phyloP scores from a whole-genome alignment of 2,113 vertebrate species.

The Pimephales promelas region DNA sequence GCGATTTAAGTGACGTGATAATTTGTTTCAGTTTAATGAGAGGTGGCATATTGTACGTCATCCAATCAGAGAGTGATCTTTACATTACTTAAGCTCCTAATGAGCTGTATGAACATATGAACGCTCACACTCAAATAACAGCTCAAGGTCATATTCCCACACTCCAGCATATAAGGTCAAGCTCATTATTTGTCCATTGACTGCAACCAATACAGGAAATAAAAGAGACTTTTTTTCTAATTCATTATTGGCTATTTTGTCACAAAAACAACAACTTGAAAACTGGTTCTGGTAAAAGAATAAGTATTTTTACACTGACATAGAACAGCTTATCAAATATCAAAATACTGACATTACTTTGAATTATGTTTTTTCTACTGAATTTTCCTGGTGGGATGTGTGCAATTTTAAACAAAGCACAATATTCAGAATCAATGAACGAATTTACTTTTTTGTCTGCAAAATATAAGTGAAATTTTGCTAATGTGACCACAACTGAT shows the following conservation, averaged over 20 bases:
- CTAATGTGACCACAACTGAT: neutral
- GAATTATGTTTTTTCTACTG: no score
- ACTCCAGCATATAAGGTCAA: neutral
- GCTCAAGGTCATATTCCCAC: constrained; percentile 9
- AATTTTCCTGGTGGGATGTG: no score
- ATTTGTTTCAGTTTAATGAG: constrained; percentile 34
- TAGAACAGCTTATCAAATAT: neutral
- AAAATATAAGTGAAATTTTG: neutral
- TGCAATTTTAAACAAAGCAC: no score
- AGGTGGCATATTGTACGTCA: neutral
- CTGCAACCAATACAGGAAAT: neutral
- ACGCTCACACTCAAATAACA: neutral
- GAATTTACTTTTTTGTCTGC: neutral
- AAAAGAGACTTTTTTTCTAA: neutral
- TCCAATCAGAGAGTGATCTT: constrained; percentile 35
- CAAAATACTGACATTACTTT: neutral
- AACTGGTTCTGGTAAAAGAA: neutral
- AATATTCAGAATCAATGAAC: neutral
- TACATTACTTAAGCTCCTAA: constrained; percentile 30
- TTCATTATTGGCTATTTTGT: neutral
- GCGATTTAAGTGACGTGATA: neutral
- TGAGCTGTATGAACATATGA: neutral
- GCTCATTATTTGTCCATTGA: constrained; percentile 25
- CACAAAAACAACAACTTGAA: neutral
- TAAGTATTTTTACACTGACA: neutral